Evolutionary conservation across 2,888 invertebrate genomes (phyloP).

Genomic region (Platycheirus albimanus): DNA sequence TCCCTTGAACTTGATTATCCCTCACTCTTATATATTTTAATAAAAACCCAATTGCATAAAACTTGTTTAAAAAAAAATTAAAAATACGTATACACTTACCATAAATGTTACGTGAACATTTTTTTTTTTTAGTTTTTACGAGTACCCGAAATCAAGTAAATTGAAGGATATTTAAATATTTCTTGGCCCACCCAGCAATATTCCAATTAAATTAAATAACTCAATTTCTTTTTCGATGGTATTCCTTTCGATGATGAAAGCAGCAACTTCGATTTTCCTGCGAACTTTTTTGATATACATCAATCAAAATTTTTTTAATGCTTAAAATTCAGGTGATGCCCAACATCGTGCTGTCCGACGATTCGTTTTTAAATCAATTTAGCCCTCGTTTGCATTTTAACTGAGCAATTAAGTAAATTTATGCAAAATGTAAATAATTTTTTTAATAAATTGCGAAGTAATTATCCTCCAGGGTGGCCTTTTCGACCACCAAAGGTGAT

Average conservation of each 20-base stretch:
- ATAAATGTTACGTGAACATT: too few species aligned
- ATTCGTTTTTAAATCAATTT: constrained; percentile 43
- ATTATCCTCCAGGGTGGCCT: constrained; percentile 45
- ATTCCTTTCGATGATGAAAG: constrained; percentile 45
- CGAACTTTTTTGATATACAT: constrained; percentile 31
- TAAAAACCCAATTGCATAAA: too few species aligned
- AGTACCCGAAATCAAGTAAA: background rate
- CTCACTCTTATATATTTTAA: too few species aligned
- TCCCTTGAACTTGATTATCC: too few species aligned
- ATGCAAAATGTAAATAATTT: constrained; percentile 55
- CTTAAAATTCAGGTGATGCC: constrained; percentile 50
- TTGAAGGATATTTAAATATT: constrained; percentile 40
- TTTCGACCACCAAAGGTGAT: constrained; percentile 59
- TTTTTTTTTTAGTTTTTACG: too few species aligned
- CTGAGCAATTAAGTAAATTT: constrained; percentile 65
- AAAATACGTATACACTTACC: too few species aligned
- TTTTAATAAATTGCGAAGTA: constrained; percentile 62
- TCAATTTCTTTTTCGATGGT: constrained; percentile 54
- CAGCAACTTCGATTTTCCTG: constrained; percentile 18
- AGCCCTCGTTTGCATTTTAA: constrained; percentile 47
- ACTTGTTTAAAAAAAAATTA: too few species aligned
- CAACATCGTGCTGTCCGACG: constrained; percentile 29
- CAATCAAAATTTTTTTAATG: constrained; percentile 55
- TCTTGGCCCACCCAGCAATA: constrained; percentile 37
- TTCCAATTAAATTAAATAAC: constrained; percentile 65